Conservation (phyloP, 2,113 vertebrate genomes). For the Seriola dumerili region DNA sequence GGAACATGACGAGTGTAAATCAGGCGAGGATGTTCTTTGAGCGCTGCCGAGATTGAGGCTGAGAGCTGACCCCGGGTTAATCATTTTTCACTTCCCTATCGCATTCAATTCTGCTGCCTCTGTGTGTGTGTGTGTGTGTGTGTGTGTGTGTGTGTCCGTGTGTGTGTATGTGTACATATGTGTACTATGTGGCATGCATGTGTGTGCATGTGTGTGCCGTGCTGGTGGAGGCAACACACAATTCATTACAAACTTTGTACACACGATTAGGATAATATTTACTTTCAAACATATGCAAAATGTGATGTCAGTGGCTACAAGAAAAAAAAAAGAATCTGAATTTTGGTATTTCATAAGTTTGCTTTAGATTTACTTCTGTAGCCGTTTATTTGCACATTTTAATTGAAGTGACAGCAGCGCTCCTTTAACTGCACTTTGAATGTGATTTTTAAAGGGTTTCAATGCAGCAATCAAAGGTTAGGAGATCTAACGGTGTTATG, state of each 20-base stretch:
- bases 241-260: slow-evolving; percentile 70
- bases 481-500: slow-evolving; percentile 9
- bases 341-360: slow-evolving; percentile 51
- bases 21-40: slow-evolving; percentile 93
- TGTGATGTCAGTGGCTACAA: slow-evolving; percentile 7
- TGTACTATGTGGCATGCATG: slow-evolving; percentile 42
- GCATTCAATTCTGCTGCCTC: slow-evolving; percentile 87
- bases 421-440: slow-evolving; percentile 25
- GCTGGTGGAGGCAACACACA: slow-evolving; percentile 49
- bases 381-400: slow-evolving; percentile 45
- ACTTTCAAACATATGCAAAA: slow-evolving; percentile 65
- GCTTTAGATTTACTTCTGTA: slow-evolving; percentile 45
- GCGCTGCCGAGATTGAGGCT: slow-evolving; percentile 91
- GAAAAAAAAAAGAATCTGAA: slow-evolving; percentile 33
- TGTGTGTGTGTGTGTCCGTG: slow-evolving; percentile 30
- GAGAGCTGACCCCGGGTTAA: slow-evolving; percentile 93
- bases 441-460: slow-evolving; percentile 38
- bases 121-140: slow-evolving; percentile 49
- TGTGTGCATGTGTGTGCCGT: slow-evolving; percentile 43
- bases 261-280: slow-evolving; percentile 69
- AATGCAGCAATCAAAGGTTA: slow-evolving; percentile 36
- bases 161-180: slow-evolving; percentile 43
- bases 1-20: slow-evolving; percentile 93
- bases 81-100: slow-evolving; percentile 97
- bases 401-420: slow-evolving; percentile 41